Conservation (phyloP, 2,113 vertebrate species). For the Pelobates fuscus region DNA sequence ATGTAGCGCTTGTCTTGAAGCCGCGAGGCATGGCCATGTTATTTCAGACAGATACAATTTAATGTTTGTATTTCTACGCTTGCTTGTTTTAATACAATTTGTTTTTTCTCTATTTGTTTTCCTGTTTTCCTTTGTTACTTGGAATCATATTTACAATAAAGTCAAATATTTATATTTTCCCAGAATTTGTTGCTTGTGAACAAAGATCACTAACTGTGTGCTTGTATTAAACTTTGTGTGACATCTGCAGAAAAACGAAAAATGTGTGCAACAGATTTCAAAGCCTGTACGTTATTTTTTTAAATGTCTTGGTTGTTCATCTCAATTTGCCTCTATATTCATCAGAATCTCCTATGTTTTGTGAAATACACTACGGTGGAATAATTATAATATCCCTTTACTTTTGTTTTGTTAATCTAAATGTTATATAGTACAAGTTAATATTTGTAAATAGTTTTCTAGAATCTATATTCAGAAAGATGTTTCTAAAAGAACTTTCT, state of each 20-base stretch:
- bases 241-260: not conserved
- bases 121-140: not conserved
- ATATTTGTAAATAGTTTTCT: too few species aligned
- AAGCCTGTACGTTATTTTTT: too few species aligned
- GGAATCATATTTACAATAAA: not conserved
- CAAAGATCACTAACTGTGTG: not conserved
- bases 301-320: too few species aligned
- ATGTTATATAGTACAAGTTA: too few species aligned
- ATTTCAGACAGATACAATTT: conserved; percentile 6
- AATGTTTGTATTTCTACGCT: not conserved
- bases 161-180: conserved; percentile 37
- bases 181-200: conserved; percentile 8
- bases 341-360: too few species aligned
- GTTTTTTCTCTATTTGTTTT: conserved; percentile 7
- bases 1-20: too few species aligned
- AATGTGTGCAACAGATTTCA: not conserved
- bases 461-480: too few species aligned
- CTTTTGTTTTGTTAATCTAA: too few species aligned
- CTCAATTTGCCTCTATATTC: too few species aligned
- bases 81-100: conserved; percentile 33
- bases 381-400: too few species aligned
- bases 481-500: too few species aligned
- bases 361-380: too few species aligned
- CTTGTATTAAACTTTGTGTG: not conserved
- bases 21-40: not conserved